Conservation (phyloP, 2,113 vertebrate species). For the Carassius carassius region DNA sequence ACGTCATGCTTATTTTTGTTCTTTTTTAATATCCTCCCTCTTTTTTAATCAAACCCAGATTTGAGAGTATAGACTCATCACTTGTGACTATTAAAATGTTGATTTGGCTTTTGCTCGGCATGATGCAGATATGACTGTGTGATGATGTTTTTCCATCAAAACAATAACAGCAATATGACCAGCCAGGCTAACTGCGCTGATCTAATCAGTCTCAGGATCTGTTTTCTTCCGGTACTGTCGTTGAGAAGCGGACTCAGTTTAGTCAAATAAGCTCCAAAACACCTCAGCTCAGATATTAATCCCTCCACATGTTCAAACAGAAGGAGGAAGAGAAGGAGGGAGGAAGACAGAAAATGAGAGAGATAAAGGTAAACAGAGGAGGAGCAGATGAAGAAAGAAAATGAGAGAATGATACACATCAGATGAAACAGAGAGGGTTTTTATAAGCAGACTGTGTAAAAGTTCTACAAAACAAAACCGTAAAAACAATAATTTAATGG, state of each 20-base stretch:
- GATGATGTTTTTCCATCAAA: constrained; percentile 29
- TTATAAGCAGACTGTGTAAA: not conserved
- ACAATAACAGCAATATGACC: constrained; percentile 40
- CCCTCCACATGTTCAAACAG: constrained; percentile 37
- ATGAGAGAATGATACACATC: constrained; percentile 20
- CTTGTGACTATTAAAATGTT: constrained; percentile 21
- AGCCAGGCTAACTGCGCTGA: constrained; percentile 24
- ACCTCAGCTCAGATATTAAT: constrained; percentile 39
- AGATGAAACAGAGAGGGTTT: not conserved
- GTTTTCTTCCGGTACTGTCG: constrained; percentile 25
- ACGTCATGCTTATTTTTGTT: not conserved
- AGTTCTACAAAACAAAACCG: not conserved
- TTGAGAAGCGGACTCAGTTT: constrained; percentile 8
- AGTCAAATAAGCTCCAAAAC: constrained; percentile 35
- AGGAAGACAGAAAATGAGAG: not conserved
- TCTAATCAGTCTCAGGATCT: constrained; percentile 32
- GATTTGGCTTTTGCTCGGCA: constrained; percentile 3
- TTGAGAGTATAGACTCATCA: constrained; percentile 7
- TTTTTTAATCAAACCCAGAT: constrained; percentile 20
- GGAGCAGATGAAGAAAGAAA: not conserved
- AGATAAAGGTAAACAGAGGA: constrained; percentile 21
- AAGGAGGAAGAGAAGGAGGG: constrained; percentile 1
- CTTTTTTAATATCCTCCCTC: constrained; percentile 3
- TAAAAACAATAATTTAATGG: not conserved
- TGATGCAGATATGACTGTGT: constrained; percentile 24